phyloP scores from a whole-genome alignment of 2,888 invertebrate species.

The Catotricha subobsoleta region DNA sequence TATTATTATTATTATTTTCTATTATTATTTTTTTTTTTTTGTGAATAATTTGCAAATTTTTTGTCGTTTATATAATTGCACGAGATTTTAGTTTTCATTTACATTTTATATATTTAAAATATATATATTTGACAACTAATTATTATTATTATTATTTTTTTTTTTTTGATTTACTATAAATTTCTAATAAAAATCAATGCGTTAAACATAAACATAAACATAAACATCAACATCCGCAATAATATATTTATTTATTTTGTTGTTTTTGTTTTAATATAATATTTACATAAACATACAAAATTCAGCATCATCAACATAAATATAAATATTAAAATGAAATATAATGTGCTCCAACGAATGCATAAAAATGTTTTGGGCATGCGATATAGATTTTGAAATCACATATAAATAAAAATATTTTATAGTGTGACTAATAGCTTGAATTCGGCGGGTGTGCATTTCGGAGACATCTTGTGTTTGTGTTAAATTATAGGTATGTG shows the following conservation, averaged over 20 bases:
- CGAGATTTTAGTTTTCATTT: background rate
- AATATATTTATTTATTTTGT: background rate
- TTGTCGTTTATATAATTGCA: background rate
- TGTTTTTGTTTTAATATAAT: background rate
- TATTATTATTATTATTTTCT: background rate
- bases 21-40: background rate
- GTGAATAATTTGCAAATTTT: background rate
- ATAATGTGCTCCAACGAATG: no score
- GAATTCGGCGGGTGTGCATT: no score
- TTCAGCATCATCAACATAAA: no score
- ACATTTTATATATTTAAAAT: background rate
- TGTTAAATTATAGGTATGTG: no score
- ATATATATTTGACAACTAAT: background rate
- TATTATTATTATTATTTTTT: no score
- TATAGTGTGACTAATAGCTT: no score
- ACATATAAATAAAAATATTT: no score
- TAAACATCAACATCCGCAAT: background rate
- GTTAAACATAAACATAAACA: background rate
- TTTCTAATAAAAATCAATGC: background rate
- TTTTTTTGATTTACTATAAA: background rate
- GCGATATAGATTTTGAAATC: no score
- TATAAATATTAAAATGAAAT: no score
- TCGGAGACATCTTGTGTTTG: no score
- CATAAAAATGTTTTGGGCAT: no score
- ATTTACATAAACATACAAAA: no score